A percentile compares a stretch with the other conserved stretches of the same genome.
Conservation (phyloP, 2,797 vertebrate genomes). For the Erpetoichthys calabaricus region DNA sequence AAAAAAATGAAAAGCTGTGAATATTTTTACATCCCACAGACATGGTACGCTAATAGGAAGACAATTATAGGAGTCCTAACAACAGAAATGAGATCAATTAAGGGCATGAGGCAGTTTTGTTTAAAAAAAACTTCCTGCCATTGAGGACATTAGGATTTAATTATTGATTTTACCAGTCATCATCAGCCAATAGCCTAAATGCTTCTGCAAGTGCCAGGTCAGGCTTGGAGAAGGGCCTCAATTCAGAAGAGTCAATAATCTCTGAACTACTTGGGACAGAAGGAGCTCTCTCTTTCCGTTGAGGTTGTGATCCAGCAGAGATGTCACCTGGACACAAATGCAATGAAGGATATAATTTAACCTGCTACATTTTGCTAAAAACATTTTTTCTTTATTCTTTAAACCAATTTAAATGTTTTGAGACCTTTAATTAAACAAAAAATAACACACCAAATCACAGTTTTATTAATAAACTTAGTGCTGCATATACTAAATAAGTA, state of each 20-base stretch:
- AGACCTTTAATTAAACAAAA: background rate
- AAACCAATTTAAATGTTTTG: background rate
- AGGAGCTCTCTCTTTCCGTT: conserved; percentile 43
- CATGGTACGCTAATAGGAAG: no score
- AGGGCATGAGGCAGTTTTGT: no score
- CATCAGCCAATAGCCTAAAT: conserved; percentile 57
- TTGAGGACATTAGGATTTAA: no score
- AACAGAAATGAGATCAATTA: no score
- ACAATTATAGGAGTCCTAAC: no score
- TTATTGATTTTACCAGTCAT: conserved; percentile 61
- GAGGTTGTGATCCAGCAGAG: conserved; percentile 28
- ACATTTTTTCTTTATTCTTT: background rate
- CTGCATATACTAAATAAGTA: background rate
- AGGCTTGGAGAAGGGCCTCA: conserved; percentile 65
- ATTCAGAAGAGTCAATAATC: conserved; percentile 44
- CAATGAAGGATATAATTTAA: background rate
- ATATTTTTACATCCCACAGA: no score
- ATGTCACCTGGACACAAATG: conserved; percentile 42
- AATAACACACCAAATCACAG: no score
- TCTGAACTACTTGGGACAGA: conserved; percentile 35
- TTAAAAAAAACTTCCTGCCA: no score
- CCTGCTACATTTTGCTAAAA: no score
- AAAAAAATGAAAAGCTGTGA: no score
- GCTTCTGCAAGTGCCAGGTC: conserved; percentile 61
- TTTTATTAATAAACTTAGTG: no score